Percentiles rank a stretch among this genome's conserved stretches.
Conservation (phyloP, 2,888 invertebrate genomes). For the Drosophila rubida region DNA sequence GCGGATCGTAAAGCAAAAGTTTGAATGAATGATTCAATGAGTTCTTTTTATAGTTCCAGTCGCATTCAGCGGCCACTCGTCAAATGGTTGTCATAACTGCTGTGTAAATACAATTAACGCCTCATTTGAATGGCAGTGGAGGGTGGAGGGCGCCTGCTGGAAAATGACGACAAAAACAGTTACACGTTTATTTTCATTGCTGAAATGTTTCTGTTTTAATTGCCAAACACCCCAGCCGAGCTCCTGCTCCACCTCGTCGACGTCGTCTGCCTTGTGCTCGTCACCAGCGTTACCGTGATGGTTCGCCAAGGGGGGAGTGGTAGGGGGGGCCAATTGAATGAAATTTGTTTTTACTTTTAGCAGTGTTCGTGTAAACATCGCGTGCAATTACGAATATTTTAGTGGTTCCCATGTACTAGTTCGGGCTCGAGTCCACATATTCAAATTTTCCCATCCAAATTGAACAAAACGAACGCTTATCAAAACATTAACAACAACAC, state of each 20-base stretch:
- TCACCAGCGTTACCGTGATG: conserved; percentile 6
- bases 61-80: conserved; percentile 12
- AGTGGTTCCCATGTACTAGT: conserved; percentile 24
- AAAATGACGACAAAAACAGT: conserved; percentile 51
- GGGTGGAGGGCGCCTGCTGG: neutral
- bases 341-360: conserved; percentile 47
- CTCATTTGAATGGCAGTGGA: conserved; percentile 42
- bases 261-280: neutral
- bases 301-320: too few species aligned
- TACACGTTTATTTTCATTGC: conserved; percentile 59
- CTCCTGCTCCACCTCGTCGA: neutral
- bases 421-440: neutral
- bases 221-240: conserved; percentile 24
- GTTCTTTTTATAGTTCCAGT: conserved; percentile 15
- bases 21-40: conserved; percentile 26
- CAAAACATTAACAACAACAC: conserved; percentile 53
- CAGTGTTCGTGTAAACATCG: conserved; percentile 75
- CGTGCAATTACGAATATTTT: conserved; percentile 71
- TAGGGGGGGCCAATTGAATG: conserved; percentile 47
- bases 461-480: conserved; percentile 71
- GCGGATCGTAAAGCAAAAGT: conserved; percentile 15
- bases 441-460: conserved; percentile 47
- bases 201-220: conserved; percentile 54
- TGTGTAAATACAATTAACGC: conserved; percentile 68
- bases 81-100: conserved; percentile 41